These are phyloP conservation scores for Takifugu flavidus DNA, from an alignment of 2,113 vertebrate species.

Conservation along the genomic window DNA sequence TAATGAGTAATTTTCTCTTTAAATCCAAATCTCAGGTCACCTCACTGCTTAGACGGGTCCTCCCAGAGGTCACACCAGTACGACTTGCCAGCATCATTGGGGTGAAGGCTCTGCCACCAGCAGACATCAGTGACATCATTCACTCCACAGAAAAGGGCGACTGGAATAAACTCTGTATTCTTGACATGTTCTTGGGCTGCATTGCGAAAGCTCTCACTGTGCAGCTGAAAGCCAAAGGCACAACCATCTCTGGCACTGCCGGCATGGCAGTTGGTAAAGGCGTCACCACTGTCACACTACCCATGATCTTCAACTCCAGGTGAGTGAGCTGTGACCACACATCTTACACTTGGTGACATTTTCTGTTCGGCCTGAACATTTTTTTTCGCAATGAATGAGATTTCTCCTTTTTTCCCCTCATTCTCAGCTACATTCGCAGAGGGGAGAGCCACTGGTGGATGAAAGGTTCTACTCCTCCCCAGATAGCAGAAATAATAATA, in stretches of 20 bases:
- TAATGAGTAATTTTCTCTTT: no score
- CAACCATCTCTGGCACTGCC: constrained; percentile 89
- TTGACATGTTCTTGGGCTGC: constrained; percentile 98
- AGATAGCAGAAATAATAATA: constrained; percentile 98
- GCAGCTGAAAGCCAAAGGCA: constrained; percentile 98
- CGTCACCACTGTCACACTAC: constrained; percentile 96
- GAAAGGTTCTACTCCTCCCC: constrained; percentile 97
- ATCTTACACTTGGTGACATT: no score
- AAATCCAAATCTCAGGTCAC: constrained; percentile 80
- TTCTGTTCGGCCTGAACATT: background rate
- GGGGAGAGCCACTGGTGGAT: constrained; percentile 99
- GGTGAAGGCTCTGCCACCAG: constrained; percentile 93
- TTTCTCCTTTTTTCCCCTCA: background rate
- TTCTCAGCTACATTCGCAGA: constrained; percentile 88
- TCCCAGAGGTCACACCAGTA: constrained; percentile 93
- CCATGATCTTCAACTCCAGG: constrained; percentile 99
- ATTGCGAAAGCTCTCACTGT: constrained; percentile 98
- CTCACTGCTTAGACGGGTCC: constrained; percentile 89
- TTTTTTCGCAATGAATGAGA: background rate
- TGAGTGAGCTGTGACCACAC: constrained; percentile 38
- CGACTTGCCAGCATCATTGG: constrained; percentile 96
- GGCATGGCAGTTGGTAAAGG: constrained; percentile 93
- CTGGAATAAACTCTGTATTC: constrained; percentile 94
- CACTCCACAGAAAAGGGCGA: constrained; percentile 98
- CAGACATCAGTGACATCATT: constrained; percentile 98